Percentiles rank a stretch among this genome's conserved stretches.
Evolutionary conservation across 2,797 vertebrate species (phyloP).

Genomic region (Anisognathus igniventris): DNA sequence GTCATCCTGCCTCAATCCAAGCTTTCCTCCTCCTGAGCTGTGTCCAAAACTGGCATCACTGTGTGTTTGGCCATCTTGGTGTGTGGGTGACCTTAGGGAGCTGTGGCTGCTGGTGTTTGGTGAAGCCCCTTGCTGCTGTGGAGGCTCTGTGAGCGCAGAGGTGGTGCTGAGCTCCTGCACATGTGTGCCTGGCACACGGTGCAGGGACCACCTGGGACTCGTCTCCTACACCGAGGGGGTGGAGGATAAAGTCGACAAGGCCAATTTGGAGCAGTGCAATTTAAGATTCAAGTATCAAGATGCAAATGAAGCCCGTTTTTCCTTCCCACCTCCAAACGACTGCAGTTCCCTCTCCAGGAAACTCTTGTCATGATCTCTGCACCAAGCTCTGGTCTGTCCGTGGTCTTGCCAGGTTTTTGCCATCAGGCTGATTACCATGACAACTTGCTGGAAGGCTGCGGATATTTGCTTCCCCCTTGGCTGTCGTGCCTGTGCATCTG

Average conservation of each 20-base stretch:
- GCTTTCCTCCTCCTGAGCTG: not conserved
- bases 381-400: not conserved
- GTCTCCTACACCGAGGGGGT: not conserved
- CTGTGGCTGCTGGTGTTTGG: not conserved
- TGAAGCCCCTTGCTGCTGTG: not conserved
- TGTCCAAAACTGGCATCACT: not conserved
- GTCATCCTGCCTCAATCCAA: not conserved
- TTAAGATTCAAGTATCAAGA: not conserved
- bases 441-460: not conserved
- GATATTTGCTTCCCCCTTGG: not conserved
- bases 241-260: conserved; percentile 8
- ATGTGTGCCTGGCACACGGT: not conserved
- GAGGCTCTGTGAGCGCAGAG: accelerated
- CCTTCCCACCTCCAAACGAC: not conserved
- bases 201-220: not conserved
- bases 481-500: accelerated
- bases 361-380: not conserved
- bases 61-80: not conserved
- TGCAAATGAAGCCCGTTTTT: not conserved
- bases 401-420: not conserved
- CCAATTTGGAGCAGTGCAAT: not conserved
- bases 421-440: not conserved
- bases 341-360: not conserved
- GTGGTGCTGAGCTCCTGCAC: not conserved
- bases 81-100: not conserved